These are phyloP conservation scores for Lepeophtheirus salmonis DNA, from an alignment of 1,140 invertebrate species.

Conservation along the genomic window DNA sequence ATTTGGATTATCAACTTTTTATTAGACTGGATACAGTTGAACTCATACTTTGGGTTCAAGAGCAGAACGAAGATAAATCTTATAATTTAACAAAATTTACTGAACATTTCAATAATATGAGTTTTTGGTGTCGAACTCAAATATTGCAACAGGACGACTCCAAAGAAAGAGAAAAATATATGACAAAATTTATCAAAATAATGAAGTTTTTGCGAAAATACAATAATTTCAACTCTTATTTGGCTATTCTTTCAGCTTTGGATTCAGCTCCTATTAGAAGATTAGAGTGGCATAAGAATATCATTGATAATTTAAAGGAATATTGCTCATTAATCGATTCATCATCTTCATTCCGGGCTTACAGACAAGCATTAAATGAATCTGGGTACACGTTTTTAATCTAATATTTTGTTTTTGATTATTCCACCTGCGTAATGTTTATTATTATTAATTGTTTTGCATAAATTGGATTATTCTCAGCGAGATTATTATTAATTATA, in stretches of 20 bases:
- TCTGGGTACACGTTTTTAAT: neutral
- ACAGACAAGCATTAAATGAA: constrained; percentile 55
- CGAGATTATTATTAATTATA: too few relatives aligned
- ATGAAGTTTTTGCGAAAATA: constrained; percentile 93
- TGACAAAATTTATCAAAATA: constrained; percentile 93
- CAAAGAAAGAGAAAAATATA: constrained; percentile 74
- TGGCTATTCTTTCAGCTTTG: constrained; percentile 83
- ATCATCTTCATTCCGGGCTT: constrained; percentile 81
- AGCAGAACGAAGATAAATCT: constrained; percentile 88
- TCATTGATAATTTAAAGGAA: constrained; percentile 77
- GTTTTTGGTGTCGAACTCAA: constrained; percentile 51
- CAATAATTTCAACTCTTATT: constrained; percentile 96
- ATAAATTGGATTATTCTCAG: too few relatives aligned
- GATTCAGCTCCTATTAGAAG: constrained; percentile 86
- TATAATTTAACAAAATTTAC: constrained; percentile 92
- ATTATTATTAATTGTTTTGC: too few relatives aligned
- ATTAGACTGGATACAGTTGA: constrained; percentile 92
- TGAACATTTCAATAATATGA: constrained; percentile 99
- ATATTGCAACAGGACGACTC: constrained; percentile 22
- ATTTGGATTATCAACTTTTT: constrained; percentile 85
- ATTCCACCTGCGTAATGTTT: too few relatives aligned
- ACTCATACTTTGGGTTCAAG: constrained; percentile 85
- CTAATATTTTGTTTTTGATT: too few relatives aligned
- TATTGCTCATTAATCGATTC: constrained; percentile 89
- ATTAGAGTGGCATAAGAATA: constrained; percentile 77